A percentile compares a stretch with the other conserved stretches of the same genome.
These are phyloP conservation scores for Brachyrhaphis roseni DNA, from an alignment of 2,797 vertebrate species.

Conservation along the genomic window DNA sequence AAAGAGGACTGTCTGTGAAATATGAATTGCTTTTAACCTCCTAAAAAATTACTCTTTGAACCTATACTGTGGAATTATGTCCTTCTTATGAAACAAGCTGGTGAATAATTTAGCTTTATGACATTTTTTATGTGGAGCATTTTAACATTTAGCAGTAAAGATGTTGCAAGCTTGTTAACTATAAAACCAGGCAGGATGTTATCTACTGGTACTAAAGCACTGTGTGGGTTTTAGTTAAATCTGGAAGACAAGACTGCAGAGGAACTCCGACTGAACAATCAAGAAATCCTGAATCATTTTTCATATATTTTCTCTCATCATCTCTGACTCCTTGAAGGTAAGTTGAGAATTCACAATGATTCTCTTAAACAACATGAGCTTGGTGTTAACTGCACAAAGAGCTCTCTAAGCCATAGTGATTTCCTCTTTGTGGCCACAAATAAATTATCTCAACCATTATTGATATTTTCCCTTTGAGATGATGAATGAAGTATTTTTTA, in stretches of 20 bases:
- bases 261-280: not conserved
- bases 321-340: not conserved
- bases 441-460: not conserved
- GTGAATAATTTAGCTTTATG: not conserved
- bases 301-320: not conserved
- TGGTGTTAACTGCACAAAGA: not conserved
- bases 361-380: not conserved
- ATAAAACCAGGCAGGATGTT: not conserved
- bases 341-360: not conserved
- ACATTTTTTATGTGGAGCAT: not conserved
- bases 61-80: not conserved
- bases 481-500: not conserved
- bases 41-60: not conserved
- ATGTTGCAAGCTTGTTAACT: not conserved
- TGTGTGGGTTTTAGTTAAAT: not conserved
- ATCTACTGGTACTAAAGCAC: not conserved
- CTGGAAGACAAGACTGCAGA: not conserved
- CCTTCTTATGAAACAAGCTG: not conserved
- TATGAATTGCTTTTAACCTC: not conserved
- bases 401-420: not conserved
- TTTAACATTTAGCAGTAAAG: not conserved
- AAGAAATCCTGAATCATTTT: not conserved
- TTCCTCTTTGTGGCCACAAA: not conserved
- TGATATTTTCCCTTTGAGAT: not conserved
- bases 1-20: not conserved